Conservation (phyloP, 30 jellyfish, hydroid and myxozoan genomes). For the Hydra vulgaris region DNA sequence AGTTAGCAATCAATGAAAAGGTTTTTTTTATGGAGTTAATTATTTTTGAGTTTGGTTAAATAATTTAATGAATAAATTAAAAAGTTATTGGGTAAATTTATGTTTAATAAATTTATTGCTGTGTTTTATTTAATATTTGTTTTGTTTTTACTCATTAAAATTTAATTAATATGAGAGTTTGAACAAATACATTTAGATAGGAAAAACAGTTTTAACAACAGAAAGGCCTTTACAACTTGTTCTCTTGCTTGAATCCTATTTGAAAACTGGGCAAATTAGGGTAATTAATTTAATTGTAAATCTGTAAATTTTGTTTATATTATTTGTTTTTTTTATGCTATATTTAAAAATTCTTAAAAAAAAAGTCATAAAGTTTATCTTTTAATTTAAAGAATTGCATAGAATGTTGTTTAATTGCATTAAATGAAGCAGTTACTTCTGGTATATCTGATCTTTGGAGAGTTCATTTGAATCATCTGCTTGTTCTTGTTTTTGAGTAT, state of each 20-base stretch:
- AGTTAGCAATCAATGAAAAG: constrained; percentile 13
- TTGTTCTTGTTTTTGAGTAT: constrained; percentile 52
- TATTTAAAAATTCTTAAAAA: too few species aligned
- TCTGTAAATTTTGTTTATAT: too few species aligned
- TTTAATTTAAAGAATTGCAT: constrained; percentile 52
- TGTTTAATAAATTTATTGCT: too few species aligned
- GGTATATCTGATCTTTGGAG: constrained; percentile 72
- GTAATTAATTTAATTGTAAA: neutral
- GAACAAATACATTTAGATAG: neutral
- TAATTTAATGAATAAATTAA: too few species aligned
- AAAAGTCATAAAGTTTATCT: neutral
- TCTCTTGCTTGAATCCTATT: constrained; percentile 56
- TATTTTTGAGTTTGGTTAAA: too few species aligned
- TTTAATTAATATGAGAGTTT: too few species aligned
- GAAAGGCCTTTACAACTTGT: constrained; percentile 80
- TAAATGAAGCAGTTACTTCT: constrained; percentile 43
- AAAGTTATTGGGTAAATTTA: neutral
- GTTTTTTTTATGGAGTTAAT: too few species aligned
- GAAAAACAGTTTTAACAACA: constrained; percentile 38
- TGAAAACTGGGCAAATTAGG: neutral
- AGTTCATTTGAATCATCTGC: constrained; percentile 32
- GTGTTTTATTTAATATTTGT: too few species aligned
- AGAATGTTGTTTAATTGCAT: constrained; percentile 50
- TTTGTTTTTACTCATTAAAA: too few species aligned
- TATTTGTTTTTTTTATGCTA: neutral